Conservation (phyloP, 2,888 invertebrate genomes). For the Drosophila merina region DNA sequence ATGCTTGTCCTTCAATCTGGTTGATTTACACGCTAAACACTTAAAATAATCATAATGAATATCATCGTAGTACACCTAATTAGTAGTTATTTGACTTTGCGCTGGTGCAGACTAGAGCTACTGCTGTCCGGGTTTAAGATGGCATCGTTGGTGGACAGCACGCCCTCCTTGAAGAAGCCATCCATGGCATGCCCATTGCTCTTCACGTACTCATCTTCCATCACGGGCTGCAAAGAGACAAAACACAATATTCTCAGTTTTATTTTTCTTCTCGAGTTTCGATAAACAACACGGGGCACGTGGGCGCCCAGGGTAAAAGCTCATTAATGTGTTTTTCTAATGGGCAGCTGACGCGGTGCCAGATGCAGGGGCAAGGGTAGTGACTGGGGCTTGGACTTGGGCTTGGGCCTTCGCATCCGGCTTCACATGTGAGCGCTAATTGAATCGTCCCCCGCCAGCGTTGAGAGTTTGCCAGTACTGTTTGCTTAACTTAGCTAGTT, state of each 20-base stretch:
- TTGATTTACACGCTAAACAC: conserved; percentile 72
- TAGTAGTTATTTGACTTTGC: conserved; percentile 84
- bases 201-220: conserved; percentile 85
- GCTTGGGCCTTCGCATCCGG: conserved; percentile 71
- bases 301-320: conserved; percentile 40
- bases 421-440: conserved; percentile 75
- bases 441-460: conserved; percentile 68
- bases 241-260: conserved; percentile 12
- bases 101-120: conserved; percentile 84
- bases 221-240: conserved; percentile 86
- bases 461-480: conserved; percentile 65
- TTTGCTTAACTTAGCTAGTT: conserved; percentile 75
- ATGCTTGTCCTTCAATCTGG: conserved; percentile 53
- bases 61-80: conserved; percentile 75
- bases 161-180: conserved; percentile 81
- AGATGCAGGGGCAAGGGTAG: conserved; percentile 36
- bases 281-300: conserved; percentile 17
- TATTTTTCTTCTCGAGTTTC: conserved; percentile 1
- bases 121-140: conserved; percentile 82
- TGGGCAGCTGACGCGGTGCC: conserved; percentile 39
- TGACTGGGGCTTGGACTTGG: conserved; percentile 20
- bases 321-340: conserved; percentile 54
- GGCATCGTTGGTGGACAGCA: conserved; percentile 81
- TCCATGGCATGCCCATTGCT: conserved; percentile 66
- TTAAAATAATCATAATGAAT: conserved; percentile 73